Evolutionary conservation across 1,140 invertebrate genomes (phyloP), one percentile per base, ranked within the genome.

Genomic region (Lucilia cuprina): DNA sequence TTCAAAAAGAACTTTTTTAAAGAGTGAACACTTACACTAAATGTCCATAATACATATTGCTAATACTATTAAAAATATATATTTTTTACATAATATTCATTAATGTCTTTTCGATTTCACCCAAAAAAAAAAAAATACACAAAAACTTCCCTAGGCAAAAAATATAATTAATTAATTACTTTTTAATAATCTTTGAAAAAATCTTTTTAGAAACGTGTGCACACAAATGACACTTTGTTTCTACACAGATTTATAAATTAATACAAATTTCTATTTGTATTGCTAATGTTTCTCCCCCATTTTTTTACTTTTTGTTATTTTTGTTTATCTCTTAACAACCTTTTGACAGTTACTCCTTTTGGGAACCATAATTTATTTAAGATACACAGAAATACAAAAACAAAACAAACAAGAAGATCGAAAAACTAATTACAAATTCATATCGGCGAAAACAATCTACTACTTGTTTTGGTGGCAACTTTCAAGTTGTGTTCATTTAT

Each of bases 351-450:
- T 47, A 78, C 35, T 41, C 77, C 77, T 19, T 49, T 41, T 50
- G n/a, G 41, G 21, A n/a, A 80, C 2, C 41, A 80, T 75, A 49
- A 49, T 70, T 70, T 70, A 70, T 70, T 60, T 49, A 49, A 80
- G 47, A 9, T 21, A 21, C 13, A 78, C n/a, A 49, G 41, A 41
- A 41, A 41, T 5, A 5, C 41, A 41, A 19, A 13, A 80, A 21
- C 17, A 49, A 80, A 47, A 30, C 25, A 30, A 30, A 30, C 25
- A 30, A 49, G 10, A 49, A 80, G 17, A 17, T 34, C 13, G n/a
- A 30, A 80, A 80, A 80, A 80, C 77, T 80, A 80, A 80, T 80
- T 80, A 80, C 41, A 70, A 80, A 80, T 80, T 80, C 77, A 80
- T 80, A 80, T 80, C 77, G 10, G 41, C n/a, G 17, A n/a, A 25